phyloP scores from a whole-genome alignment of 1,140 invertebrate genomes.

The Drosophila tani region DNA sequence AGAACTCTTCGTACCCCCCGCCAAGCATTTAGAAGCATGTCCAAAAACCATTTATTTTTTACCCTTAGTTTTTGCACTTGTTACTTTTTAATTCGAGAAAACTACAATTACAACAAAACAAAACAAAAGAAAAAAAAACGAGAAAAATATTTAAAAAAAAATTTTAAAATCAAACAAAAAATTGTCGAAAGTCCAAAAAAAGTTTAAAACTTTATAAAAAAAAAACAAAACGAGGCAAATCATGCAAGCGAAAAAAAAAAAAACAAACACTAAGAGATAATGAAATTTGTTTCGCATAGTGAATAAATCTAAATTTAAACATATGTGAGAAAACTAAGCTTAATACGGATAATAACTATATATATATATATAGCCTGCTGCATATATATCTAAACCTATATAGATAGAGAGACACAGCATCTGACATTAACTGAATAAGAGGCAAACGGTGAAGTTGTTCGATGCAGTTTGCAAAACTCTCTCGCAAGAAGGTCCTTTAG shows the following conservation, averaged over 20 bases:
- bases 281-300: conserved; percentile 79
- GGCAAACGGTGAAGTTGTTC: conserved; percentile 43
- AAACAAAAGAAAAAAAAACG: conserved; percentile 28
- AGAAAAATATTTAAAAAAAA: conserved; percentile 48
- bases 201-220: conserved; percentile 75
- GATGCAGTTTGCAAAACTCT: conserved; percentile 65
- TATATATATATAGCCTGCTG: conserved; percentile 55
- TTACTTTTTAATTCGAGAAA: conserved; percentile 70
- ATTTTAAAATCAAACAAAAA: conserved; percentile 47
- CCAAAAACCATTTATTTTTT: conserved; percentile 47
- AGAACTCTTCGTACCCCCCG: conserved; percentile 34
- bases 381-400: conserved; percentile 47
- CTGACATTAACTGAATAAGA: conserved; percentile 51
- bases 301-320: conserved; percentile 73
- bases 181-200: conserved; percentile 69
- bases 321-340: conserved; percentile 82
- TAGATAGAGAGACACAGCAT: conserved; percentile 46
- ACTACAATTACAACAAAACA: conserved; percentile 19
- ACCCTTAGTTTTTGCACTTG: conserved; percentile 71
- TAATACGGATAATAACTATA: conserved; percentile 76
- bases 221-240: conserved; percentile 45
- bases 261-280: conserved; percentile 47
- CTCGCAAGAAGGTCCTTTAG: conserved; percentile 47
- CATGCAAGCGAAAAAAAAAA: conserved; percentile 54
- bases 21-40: conserved; percentile 72